phyloP scores from a whole-genome alignment of 2,797 vertebrate species.

The Philypnodon macrostomus region DNA sequence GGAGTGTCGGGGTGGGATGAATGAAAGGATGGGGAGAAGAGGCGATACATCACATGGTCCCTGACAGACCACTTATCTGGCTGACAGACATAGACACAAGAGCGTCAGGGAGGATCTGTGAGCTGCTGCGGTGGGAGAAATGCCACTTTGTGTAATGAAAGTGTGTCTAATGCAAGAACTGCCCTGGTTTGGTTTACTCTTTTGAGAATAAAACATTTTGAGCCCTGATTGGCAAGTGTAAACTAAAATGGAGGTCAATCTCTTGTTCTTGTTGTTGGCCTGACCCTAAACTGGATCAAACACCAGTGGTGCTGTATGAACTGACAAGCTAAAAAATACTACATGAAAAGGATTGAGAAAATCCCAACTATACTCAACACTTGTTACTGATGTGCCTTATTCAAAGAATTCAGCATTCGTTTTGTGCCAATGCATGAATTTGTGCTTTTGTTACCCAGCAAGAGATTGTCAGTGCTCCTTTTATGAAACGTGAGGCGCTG shows the following conservation, averaged over 20 bases:
- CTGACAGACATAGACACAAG: slow-evolving; percentile 60
- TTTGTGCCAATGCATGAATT: slow-evolving; percentile 8
- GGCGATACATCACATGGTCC: slow-evolving; percentile 57
- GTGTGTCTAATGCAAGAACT: slow-evolving; percentile 40
- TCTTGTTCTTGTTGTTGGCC: not conserved
- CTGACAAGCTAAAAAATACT: not conserved
- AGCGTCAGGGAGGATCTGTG: slow-evolving; percentile 52
- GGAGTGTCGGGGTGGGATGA: slow-evolving; percentile 16
- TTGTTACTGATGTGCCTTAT: slow-evolving; percentile 1
- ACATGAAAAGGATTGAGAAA: not conserved
- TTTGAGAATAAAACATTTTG: slow-evolving; percentile 19
- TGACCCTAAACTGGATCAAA: slow-evolving; percentile 10
- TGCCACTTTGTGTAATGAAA: slow-evolving; percentile 63
- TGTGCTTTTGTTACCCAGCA: slow-evolving; percentile 79
- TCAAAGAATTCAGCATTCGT: slow-evolving; percentile 9
- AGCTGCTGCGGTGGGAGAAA: slow-evolving; percentile 36
- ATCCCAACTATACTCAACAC: not conserved
- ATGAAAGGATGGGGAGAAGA: slow-evolving; percentile 19
- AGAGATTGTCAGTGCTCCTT: slow-evolving; percentile 76
- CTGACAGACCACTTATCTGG: slow-evolving; percentile 64
- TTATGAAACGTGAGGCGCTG: slow-evolving; percentile 79
- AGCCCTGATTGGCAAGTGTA: slow-evolving; percentile 9
- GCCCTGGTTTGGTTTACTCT: slow-evolving; percentile 35
- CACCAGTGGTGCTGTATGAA: not conserved
- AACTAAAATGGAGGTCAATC: slow-evolving; percentile 5